Conservation (phyloP, 2,797 vertebrate species). For the Sebastes iracundus region DNA sequence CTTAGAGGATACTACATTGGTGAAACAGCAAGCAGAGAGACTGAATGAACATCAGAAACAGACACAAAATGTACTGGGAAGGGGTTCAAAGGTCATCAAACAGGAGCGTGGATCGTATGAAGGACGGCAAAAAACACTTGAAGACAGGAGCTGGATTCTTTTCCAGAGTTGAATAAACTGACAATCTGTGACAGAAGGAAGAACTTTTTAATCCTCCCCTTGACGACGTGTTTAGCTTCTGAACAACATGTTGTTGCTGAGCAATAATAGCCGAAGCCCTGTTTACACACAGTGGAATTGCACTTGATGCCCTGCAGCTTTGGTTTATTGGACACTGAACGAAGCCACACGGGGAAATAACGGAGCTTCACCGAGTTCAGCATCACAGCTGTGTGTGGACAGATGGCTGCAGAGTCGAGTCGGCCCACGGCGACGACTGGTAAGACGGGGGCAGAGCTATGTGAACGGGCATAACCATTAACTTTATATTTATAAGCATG, state of each 20-base stretch:
- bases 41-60: too few species aligned
- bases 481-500: background rate
- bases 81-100: background rate
- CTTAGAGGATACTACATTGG: too few species aligned
- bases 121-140: background rate
- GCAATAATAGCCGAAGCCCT: background rate
- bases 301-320: constrained; percentile 31
- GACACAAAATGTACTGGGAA: too few species aligned
- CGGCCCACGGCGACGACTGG: constrained; percentile 24
- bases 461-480: background rate
- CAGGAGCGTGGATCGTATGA: background rate
- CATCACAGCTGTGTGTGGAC: constrained; percentile 43
- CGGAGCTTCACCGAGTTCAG: constrained; percentile 3
- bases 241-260: background rate
- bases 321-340: constrained; percentile 42
- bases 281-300: constrained; percentile 18
- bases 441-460: background rate
- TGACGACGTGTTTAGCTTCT: background rate
- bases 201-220: constrained; percentile 9
- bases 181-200: background rate
- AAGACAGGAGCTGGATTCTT: background rate
- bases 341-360: constrained; percentile 27
- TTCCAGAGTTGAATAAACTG: background rate
- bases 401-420: constrained; percentile 49
- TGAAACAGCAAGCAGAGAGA: too few species aligned